phyloP scores from a whole-genome alignment of 2,797 vertebrate species.

The Ptychadena robeensis region DNA sequence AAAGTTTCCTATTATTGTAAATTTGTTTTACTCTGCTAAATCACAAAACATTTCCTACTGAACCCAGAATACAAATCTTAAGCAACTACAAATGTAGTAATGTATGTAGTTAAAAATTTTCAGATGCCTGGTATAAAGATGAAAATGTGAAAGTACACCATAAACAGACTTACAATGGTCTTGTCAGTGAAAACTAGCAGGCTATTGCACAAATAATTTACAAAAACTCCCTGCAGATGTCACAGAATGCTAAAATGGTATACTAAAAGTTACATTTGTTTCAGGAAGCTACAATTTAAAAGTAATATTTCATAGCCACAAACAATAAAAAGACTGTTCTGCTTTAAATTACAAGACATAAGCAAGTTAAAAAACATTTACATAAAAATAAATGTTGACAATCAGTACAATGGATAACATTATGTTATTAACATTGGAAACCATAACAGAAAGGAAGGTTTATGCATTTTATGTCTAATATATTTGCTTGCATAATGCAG shows the following conservation, averaged over 20 bases:
- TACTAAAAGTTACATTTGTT: slow-evolving; percentile 21
- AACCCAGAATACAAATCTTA: slow-evolving; percentile 42
- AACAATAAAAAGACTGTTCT: background rate
- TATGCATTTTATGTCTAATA: background rate
- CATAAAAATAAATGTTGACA: background rate
- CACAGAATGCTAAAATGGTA: slow-evolving; percentile 24
- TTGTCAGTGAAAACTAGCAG: slow-evolving; percentile 29
- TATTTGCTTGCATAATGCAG: background rate
- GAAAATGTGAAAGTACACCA: slow-evolving; percentile 26
- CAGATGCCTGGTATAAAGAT: slow-evolving; percentile 49
- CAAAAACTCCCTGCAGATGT: slow-evolving; percentile 19
- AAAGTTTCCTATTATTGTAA: slow-evolving; percentile 55
- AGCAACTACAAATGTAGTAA: slow-evolving; percentile 50
- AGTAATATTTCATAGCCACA: background rate
- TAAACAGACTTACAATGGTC: slow-evolving; percentile 23
- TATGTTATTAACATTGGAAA: background rate
- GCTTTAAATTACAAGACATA: background rate
- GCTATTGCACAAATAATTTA: slow-evolving; percentile 35
- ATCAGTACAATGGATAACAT: slow-evolving; percentile 7
- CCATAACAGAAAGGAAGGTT: background rate
- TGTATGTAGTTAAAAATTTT: slow-evolving; percentile 44
- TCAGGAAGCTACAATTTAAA: background rate
- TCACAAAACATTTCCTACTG: slow-evolving; percentile 33
- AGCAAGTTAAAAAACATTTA: background rate
- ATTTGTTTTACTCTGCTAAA: slow-evolving; percentile 38